These are phyloP conservation scores for Leucoraja ocellata DNA, from an alignment of 2,797 vertebrate genomes.

Conservation along the genomic window DNA sequence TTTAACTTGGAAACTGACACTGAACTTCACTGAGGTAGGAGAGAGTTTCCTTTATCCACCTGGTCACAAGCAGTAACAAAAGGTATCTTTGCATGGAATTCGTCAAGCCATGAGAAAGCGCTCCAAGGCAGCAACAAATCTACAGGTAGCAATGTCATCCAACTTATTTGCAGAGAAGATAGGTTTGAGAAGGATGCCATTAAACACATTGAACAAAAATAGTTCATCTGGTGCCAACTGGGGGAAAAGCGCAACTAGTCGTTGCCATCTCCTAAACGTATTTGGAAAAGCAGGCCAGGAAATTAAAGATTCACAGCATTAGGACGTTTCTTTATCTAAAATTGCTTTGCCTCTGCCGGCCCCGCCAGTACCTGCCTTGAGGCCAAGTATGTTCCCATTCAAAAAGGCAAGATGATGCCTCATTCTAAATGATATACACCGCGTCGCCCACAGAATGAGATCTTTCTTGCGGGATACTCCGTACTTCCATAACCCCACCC, in stretches of 20 bases:
- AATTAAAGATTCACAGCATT: background rate
- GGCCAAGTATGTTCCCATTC: background rate
- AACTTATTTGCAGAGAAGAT: background rate
- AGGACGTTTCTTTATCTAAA: background rate
- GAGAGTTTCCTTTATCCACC: background rate
- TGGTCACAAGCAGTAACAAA: background rate
- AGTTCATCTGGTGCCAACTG: background rate
- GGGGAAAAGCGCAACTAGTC: background rate
- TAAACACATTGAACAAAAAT: background rate
- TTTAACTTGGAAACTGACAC: background rate
- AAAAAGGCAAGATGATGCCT: background rate
- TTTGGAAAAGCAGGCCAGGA: background rate
- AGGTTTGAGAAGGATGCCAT: background rate
- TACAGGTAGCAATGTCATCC: background rate
- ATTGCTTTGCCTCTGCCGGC: background rate
- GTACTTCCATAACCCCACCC: background rate
- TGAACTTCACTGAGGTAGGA: constrained; percentile 21
- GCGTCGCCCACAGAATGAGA: background rate
- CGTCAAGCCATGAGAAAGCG: background rate
- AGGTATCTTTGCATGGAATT: background rate
- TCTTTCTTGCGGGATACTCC: background rate
- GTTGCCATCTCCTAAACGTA: background rate
- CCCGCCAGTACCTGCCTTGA: background rate
- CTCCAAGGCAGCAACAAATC: background rate
- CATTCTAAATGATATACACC: too few species aligned